Conservation (phyloP, 1,140 invertebrate genomes). For the Pogonus chalceus region DNA sequence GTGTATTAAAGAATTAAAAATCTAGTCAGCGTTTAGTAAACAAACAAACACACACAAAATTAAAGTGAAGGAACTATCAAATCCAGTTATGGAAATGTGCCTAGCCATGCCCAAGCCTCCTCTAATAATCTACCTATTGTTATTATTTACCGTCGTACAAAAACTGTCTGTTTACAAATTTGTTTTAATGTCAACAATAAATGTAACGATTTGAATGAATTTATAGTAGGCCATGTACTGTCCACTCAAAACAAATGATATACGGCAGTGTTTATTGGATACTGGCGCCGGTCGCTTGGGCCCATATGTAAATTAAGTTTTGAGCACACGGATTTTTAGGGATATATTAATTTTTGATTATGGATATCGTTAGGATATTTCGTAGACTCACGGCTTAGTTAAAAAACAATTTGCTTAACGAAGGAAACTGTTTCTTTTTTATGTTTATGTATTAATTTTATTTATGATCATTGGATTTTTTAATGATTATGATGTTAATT, state of each 20-base stretch:
- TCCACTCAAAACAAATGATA: slow-evolving; percentile 9
- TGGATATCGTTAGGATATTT: no score
- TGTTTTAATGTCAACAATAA: slow-evolving; percentile 20
- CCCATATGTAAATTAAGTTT: slow-evolving; percentile 13
- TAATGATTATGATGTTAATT: no score
- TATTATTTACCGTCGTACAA: slow-evolving; percentile 15
- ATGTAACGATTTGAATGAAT: slow-evolving; percentile 20
- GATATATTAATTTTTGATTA: no score
- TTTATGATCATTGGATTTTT: no score
- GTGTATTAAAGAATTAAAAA: not conserved
- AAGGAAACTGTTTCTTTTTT: no score
- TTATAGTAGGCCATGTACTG: slow-evolving; percentile 12
- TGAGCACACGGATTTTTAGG: not conserved
- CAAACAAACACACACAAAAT: not conserved
- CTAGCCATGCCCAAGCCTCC: slow-evolving; percentile 3
- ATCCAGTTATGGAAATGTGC: slow-evolving; percentile 14
- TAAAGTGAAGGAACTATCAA: slow-evolving; percentile 7
- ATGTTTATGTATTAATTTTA: no score
- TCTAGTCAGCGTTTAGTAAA: not conserved
- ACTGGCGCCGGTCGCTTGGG: slow-evolving; percentile 13
- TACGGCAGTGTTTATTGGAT: slow-evolving; percentile 17
- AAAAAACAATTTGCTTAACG: no score
- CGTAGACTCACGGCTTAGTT: no score
- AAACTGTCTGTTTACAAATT: slow-evolving; percentile 20
- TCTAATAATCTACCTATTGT: no score